These are phyloP conservation scores for Thalpophila matura DNA, from an alignment of 2,888 invertebrate genomes.

Conservation along the genomic window DNA sequence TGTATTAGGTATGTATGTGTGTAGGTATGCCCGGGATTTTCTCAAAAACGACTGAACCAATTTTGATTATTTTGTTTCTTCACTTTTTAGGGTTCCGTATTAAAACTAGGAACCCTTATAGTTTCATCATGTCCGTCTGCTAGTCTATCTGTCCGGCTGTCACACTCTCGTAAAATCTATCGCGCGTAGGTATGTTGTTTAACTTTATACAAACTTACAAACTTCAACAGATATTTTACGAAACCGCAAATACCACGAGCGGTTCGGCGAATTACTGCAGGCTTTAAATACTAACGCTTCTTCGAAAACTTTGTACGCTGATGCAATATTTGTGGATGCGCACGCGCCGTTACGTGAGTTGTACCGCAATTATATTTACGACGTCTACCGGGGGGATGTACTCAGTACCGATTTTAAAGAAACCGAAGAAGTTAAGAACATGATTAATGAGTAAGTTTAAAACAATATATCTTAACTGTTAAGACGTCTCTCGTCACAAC, in stretches of 20 bases:
- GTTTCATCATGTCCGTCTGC: too few species aligned
- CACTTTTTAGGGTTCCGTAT: too few species aligned
- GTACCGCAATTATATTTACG: slow-evolving; percentile 87
- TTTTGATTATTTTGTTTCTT: too few species aligned
- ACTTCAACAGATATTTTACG: slow-evolving; percentile 75
- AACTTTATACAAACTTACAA: slow-evolving; percentile 9
- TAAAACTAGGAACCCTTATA: too few species aligned
- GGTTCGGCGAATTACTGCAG: slow-evolving; percentile 89
- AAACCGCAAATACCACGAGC: slow-evolving; percentile 81
- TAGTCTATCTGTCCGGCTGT: too few species aligned
- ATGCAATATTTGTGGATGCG: slow-evolving; percentile 91
- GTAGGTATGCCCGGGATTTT: too few species aligned
- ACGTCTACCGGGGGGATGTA: slow-evolving; percentile 91
- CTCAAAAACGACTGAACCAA: too few species aligned
- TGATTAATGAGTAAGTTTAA: slow-evolving; percentile 88
- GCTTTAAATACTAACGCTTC: slow-evolving; percentile 68
- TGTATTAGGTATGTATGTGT: too few species aligned
- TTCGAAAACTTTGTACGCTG: slow-evolving; percentile 87
- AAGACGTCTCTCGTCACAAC: background rate
- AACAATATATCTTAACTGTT: background rate
- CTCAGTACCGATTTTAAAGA: slow-evolving; percentile 89
- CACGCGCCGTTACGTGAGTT: slow-evolving; percentile 88
- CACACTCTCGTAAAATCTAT: too few species aligned
- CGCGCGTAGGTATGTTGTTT: background rate
- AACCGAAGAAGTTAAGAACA: slow-evolving; percentile 74